Evolutionary conservation across 2,888 invertebrate species (phyloP).

Genomic region (Campoletis raptor): DNA sequence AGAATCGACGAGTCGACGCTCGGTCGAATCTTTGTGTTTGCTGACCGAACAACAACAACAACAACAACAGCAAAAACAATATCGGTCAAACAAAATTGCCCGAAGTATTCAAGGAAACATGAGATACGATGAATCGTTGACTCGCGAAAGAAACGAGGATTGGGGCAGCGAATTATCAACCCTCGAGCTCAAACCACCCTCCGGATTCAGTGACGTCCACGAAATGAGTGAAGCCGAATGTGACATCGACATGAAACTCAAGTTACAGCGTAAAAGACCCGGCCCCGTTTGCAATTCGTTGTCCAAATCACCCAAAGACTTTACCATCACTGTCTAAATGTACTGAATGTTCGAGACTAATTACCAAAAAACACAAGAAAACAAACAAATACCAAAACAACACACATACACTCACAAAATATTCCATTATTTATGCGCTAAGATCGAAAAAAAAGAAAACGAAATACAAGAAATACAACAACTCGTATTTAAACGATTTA

Average conservation of each 20-base stretch:
- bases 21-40: conserved; percentile 80
- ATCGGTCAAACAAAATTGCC: conserved; percentile 53
- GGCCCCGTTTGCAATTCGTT: conserved; percentile 79
- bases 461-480: conserved; percentile 14
- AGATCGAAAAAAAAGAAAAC: conserved; percentile 63
- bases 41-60: conserved; percentile 74
- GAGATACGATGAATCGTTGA: conserved; percentile 62
- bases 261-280: conserved; percentile 79
- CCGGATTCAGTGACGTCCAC: conserved; percentile 83
- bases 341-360: conserved; percentile 76
- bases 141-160: conserved; percentile 76
- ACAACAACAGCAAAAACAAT: conserved; percentile 8
- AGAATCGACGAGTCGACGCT: conserved; percentile 76
- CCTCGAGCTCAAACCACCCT: conserved; percentile 85
- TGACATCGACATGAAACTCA: conserved; percentile 83
- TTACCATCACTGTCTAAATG: conserved; percentile 85
- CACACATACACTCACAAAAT: conserved; percentile 58
- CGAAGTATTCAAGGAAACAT: conserved; percentile 70
- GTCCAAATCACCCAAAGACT: conserved; percentile 83
- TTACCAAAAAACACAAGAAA: conserved; percentile 45
- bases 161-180: conserved; percentile 83
- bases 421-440: conserved; percentile 69
- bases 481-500: conserved; percentile 62
- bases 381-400: conserved; percentile 51
- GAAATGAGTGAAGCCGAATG: conserved; percentile 84